Percentiles rank a stretch among this genome's conserved stretches.
Conservation (phyloP, 30 jellyfish, hydroid and myxozoan species). For the Hydractinia symbiolongicarpus region DNA sequence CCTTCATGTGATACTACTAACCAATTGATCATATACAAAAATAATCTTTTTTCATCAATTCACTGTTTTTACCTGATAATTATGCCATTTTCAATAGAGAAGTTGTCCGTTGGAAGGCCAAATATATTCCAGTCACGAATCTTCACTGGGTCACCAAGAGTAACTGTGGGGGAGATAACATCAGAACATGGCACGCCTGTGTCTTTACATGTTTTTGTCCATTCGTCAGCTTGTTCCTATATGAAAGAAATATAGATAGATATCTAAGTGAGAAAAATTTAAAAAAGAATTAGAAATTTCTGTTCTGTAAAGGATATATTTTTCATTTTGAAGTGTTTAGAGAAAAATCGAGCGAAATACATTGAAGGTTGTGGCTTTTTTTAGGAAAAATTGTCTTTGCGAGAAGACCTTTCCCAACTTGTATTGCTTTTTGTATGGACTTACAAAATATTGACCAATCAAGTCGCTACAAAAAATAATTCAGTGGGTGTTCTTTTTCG, state of each 20-base stretch:
- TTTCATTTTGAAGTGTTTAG: no score
- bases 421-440: no score
- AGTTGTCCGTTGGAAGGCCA: constrained; percentile 96
- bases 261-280: not conserved
- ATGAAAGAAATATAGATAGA: not conserved
- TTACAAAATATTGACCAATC: no score
- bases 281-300: not conserved
- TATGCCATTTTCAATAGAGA: constrained; percentile 93
- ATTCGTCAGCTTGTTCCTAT: constrained; percentile 86
- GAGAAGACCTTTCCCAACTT: no score
- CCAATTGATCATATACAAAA: no score
- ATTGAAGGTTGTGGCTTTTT: no score
- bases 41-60: no score
- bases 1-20: not conserved
- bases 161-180: constrained; percentile 77
- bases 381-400: no score
- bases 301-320: not conserved
- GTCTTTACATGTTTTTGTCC: constrained; percentile 78
- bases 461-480: no score
- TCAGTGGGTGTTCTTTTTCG: no score
- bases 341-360: no score
- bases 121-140: constrained; percentile 96
- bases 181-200: constrained; percentile 82
- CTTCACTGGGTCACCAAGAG: constrained; percentile 96
- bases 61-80: constrained; percentile 61